Evolutionary conservation across 2,113 vertebrate species (phyloP), one percentile per base, ranked within the genome.

Genomic region (Bufo gargarizans): DNA sequence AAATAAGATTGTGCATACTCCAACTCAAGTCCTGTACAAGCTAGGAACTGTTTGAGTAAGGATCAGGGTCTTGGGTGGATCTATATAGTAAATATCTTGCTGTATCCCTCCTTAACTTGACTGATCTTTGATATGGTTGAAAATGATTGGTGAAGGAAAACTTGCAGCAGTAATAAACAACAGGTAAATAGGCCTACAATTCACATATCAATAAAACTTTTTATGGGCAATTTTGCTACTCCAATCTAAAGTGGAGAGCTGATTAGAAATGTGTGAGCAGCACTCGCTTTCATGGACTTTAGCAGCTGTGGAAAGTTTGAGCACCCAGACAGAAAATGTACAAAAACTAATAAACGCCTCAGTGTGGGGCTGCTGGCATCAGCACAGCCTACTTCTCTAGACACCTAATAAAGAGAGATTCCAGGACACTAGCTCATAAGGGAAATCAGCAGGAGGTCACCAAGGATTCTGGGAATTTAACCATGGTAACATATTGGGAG

Each of bases 281-380:
- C 91, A 89, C 90, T 86, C 17, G 19, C 50, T 45, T 94, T 93
- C 92, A 92, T 92, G 92, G 93, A 92, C 91, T 90, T 85, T 90
- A 89, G 88, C 93, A 95, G 94, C 95, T 93, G 94, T 94, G 94
- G 94, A 95, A 95, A 96, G 92, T 95, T 92, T 94, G 94, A 91
- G 94, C 94, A 94, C 94, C 94, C 93, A 95, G 95, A 95, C 94
- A 95, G 95, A 95, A 95, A 95, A 95, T 95, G 94, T 56, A 84
- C 94, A 96, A 94, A 95, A 95, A 90, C 93, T 94, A 94, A 96
- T 95, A 94, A 96, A 95, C 94, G 94, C 93, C 95, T 95, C 95
- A 93, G 94, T 94, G 93, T 95, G 95, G 92, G 94, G 93, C 93
- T 93, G 90, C 92, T 95, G 94, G 94, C 95, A 94, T 93, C 91